Evolutionary conservation across 2,113 vertebrate genomes (phyloP).

Genomic region (Pavo muticus): DNA sequence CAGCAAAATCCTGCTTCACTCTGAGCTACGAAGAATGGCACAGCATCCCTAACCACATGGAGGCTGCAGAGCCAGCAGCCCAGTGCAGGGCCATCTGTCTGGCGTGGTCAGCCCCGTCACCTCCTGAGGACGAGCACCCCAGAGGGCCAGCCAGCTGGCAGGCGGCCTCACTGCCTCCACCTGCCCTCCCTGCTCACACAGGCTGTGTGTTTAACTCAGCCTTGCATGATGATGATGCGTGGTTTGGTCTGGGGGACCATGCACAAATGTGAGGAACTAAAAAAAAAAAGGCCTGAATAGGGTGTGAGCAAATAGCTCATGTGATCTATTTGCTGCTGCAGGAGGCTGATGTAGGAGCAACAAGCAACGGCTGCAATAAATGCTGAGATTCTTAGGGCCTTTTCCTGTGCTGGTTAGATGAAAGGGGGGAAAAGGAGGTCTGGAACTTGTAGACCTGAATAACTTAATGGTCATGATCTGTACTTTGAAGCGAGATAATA

Average conservation of each 20-base stretch:
- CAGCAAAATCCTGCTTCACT: not conserved
- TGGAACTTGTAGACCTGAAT: constrained; percentile 51
- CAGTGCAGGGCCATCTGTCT: not conserved
- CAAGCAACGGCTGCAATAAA: not conserved
- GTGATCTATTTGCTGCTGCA: constrained; percentile 10
- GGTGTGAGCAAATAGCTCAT: not conserved
- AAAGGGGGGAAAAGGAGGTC: not conserved
- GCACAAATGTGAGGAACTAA: not conserved
- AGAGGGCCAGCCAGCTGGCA: constrained; percentile 3
- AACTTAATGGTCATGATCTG: constrained; percentile 49
- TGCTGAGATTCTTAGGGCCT: not conserved
- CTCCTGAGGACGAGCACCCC: not conserved
- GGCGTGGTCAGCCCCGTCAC: accelerated
- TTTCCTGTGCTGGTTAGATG: constrained; percentile 3
- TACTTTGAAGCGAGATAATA: constrained; percentile 60
- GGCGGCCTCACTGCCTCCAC: accelerated
- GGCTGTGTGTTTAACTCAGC: not conserved
- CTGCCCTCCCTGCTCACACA: not conserved
- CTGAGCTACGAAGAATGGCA: accelerated
- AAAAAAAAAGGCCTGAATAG: not conserved
- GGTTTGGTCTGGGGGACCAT: not conserved
- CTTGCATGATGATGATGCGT: not conserved
- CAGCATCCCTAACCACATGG: accelerated
- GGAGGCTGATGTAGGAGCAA: constrained; percentile 19
- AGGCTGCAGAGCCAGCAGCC: not conserved